phyloP scores from a whole-genome alignment of 2,113 vertebrate genomes.

The Numida meleagris region DNA sequence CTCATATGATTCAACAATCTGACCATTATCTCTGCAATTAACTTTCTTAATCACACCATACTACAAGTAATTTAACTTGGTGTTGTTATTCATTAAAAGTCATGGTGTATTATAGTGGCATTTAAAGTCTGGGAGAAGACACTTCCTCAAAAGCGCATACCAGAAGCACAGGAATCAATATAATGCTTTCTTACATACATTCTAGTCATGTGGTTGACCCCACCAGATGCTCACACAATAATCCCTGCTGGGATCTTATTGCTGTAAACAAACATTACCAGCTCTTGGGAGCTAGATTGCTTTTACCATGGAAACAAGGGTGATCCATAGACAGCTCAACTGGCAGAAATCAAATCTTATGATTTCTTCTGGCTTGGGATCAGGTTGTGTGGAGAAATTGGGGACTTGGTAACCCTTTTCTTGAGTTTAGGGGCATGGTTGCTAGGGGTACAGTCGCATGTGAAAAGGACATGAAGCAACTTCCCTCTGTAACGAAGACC shows the following conservation, averaged over 20 bases:
- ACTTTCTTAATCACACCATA: neutral
- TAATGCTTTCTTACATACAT: neutral
- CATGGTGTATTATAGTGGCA: neutral
- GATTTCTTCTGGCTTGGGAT: neutral
- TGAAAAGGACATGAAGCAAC: neutral
- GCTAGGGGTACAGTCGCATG: neutral
- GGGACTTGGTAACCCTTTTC: neutral
- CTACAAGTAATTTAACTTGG: neutral
- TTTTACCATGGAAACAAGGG: neutral
- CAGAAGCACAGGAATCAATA: neutral
- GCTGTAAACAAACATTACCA: neutral
- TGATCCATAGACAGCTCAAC: neutral
- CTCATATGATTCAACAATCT: neutral
- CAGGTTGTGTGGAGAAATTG: rapidly evolving
- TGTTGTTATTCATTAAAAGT: neutral
- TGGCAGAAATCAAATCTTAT: neutral
- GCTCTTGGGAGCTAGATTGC: neutral
- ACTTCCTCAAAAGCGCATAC: neutral
- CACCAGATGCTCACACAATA: neutral
- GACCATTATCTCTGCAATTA: neutral
- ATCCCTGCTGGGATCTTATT: neutral
- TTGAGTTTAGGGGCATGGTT: neutral
- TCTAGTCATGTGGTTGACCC: neutral
- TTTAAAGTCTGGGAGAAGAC: neutral
- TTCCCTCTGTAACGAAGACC: neutral